Evolutionary conservation across 2,797 vertebrate species (phyloP).

Genomic region (Chiloscyllium punctatum): DNA sequence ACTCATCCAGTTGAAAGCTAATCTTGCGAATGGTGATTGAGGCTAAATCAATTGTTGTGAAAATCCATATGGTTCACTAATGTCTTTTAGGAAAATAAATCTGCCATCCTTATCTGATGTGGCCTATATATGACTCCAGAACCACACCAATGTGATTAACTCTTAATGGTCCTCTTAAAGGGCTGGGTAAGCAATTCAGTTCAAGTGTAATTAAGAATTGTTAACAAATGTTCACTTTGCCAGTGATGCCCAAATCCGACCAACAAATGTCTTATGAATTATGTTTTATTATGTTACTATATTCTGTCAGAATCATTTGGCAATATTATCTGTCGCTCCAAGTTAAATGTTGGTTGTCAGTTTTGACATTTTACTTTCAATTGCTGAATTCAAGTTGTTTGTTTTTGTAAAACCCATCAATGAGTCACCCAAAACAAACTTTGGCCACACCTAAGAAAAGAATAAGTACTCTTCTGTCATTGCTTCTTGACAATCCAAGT

Average conservation of each 20-base stretch:
- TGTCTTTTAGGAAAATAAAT: no score
- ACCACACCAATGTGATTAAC: no score
- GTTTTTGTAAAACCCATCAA: not conserved
- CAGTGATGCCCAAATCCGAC: no score
- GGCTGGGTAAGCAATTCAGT: no score
- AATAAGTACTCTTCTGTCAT: not conserved
- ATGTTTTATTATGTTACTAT: not conserved
- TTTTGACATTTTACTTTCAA: not conserved
- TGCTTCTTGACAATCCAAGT: not conserved
- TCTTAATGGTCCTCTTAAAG: no score
- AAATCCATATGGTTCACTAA: no score
- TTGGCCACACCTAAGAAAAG: not conserved
- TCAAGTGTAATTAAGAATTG: no score
- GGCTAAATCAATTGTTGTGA: no score
- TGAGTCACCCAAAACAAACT: not conserved
- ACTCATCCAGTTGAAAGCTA: not conserved
- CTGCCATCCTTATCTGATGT: no score
- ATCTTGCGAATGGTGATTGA: no score
- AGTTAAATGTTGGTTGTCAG: not conserved
- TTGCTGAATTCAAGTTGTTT: not conserved
- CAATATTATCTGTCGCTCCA: not conserved
- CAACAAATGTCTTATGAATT: not conserved
- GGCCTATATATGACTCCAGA: no score
- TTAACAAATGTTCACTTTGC: no score
- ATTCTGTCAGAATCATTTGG: not conserved